Percentiles rank a stretch among this genome's conserved stretches.
phyloP scores from a whole-genome alignment of 2,888 invertebrate genomes.

The Resseliella maxima region DNA sequence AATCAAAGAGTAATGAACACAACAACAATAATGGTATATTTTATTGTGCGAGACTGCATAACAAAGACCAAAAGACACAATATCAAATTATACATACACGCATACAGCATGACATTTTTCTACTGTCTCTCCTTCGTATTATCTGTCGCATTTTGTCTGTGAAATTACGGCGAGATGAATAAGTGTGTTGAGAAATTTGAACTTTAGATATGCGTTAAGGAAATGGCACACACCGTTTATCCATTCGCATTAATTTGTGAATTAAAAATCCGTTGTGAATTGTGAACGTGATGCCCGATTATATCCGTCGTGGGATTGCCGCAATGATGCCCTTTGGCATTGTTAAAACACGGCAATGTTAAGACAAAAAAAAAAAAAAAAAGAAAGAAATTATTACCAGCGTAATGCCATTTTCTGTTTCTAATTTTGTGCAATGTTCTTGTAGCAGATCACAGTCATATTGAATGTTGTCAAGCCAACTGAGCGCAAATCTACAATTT shows the following conservation, averaged over 20 bases:
- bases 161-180: conserved; percentile 14
- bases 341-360: conserved; percentile 4
- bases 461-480: background rate
- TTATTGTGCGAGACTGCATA: background rate
- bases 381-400: background rate
- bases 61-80: background rate
- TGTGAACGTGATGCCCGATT: conserved; percentile 28
- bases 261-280: conserved; percentile 45
- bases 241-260: conserved; percentile 44
- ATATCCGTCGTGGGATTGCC: conserved; percentile 18
- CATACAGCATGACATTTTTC: background rate
- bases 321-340: conserved; percentile 37
- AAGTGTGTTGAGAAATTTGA: background rate
- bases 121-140: background rate
- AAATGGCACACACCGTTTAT: background rate
- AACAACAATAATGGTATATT: background rate
- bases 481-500: background rate
- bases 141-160: background rate
- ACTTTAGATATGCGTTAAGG: background rate
- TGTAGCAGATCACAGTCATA: background rate
- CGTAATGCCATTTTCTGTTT: background rate
- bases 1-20: conserved; percentile 1
- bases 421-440: conserved; percentile 21
- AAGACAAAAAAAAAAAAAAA: background rate
- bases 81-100: background rate